Conservation (phyloP, 2,888 invertebrate species). For the Liposcelis brunnea region DNA sequence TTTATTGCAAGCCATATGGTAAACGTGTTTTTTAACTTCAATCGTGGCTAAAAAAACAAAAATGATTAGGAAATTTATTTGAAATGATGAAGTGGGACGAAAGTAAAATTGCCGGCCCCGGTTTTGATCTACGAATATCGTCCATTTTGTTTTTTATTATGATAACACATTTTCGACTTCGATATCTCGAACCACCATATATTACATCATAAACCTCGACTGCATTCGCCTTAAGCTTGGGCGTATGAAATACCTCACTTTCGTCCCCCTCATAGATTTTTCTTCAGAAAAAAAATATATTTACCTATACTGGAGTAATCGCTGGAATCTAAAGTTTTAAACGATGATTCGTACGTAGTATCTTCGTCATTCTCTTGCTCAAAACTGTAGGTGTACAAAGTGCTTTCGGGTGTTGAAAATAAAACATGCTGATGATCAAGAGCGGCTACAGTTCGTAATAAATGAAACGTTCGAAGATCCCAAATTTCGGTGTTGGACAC, state of each 20-base stretch:
- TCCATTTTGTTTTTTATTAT: no score
- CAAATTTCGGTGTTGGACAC: constrained; percentile 97
- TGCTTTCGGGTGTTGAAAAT: constrained; percentile 74
- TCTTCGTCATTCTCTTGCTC: constrained; percentile 51
- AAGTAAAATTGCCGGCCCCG: no score
- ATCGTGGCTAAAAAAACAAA: constrained; percentile 52
- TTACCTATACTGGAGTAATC: constrained; percentile 86
- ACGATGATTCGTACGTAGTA: constrained; percentile 72
- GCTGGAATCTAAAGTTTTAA: constrained; percentile 83
- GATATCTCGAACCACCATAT: no score
- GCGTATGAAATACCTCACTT: no score
- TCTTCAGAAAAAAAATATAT: constrained; percentile 15
- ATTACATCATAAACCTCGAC: no score
- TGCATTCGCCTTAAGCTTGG: no score
- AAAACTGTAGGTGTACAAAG: constrained; percentile 65
- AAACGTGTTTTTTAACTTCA: constrained; percentile 80
- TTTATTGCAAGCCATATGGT: constrained; percentile 65
- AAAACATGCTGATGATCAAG: constrained; percentile 78
- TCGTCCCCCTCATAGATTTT: no score
- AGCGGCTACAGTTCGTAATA: constrained; percentile 83
- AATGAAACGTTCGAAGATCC: constrained; percentile 88
- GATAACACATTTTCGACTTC: no score
- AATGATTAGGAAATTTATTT: no score
- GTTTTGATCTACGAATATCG: no score
- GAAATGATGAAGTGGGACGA: no score